These are phyloP conservation scores for Hormiphora californensis DNA, from an alignment of 37 sponge, comb jelly and placozoan species.

Conservation along the genomic window DNA sequence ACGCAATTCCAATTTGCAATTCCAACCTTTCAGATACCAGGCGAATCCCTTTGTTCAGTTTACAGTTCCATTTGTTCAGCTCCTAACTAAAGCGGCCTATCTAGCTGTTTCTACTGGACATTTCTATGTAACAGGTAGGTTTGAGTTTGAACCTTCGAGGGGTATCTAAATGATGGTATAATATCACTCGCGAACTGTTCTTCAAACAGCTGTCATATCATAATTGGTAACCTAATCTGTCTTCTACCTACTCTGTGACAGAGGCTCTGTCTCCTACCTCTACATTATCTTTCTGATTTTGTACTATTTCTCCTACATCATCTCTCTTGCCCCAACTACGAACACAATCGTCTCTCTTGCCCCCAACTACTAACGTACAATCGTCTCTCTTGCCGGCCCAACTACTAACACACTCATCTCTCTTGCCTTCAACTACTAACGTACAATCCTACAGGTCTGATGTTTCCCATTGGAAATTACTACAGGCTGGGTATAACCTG, in stretches of 20 bases:
- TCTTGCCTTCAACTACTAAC: no score
- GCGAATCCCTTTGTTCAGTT: neutral
- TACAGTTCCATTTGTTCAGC: neutral
- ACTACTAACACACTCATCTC: no score
- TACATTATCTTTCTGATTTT: no score
- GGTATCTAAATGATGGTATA: neutral
- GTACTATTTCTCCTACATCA: no score
- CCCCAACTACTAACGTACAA: no score
- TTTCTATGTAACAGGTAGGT: neutral
- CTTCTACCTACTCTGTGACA: no score
- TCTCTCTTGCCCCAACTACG: no score
- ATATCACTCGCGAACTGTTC: neutral
- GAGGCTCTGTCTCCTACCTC: no score
- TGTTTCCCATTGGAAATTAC: slow-evolving; percentile 14
- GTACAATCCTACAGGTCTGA: neutral
- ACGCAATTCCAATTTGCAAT: no score
- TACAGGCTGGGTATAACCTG: neutral
- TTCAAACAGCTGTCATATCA: neutral
- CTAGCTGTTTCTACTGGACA: neutral
- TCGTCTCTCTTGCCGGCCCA: no score
- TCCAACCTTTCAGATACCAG: neutral
- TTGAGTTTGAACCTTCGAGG: neutral
- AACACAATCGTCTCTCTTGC: no score
- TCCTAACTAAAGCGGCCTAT: neutral
- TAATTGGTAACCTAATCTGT: neutral